Conservation (phyloP, 2,888 invertebrate species). For the Labia minor region DNA sequence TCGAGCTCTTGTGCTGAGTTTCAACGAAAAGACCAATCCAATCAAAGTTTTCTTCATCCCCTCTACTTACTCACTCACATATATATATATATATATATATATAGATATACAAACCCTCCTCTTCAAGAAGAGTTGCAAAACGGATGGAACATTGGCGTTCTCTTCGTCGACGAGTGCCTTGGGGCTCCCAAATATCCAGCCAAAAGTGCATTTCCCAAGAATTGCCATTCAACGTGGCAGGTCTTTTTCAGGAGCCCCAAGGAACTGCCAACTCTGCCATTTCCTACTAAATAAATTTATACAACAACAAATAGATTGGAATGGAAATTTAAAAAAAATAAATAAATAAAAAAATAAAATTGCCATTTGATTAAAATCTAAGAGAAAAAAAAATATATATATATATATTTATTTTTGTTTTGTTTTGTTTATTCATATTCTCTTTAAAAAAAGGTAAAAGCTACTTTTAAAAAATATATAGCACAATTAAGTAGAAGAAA, state of each 20-base stretch:
- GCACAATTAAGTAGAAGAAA: too few relatives aligned
- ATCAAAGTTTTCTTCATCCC: constrained; percentile 1
- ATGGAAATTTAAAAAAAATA: too few relatives aligned
- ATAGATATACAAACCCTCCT: neutral
- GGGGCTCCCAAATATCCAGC: neutral
- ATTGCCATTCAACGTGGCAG: neutral
- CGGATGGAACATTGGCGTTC: neutral
- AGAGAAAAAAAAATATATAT: too few relatives aligned
- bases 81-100: too few relatives aligned
- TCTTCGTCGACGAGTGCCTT: neutral
- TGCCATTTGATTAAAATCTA: too few relatives aligned
- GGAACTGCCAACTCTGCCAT: neutral
- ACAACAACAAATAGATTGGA: too few relatives aligned
- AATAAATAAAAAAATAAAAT: too few relatives aligned
- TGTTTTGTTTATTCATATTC: too few relatives aligned
- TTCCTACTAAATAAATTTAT: neutral
- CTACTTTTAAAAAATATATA: too few relatives aligned
- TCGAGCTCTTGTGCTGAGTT: neutral
- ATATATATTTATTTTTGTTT: too few relatives aligned
- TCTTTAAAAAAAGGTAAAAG: too few relatives aligned
- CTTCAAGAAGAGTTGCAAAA: neutral
- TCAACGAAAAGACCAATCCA: neutral
- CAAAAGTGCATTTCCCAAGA: neutral
- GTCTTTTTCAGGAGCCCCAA: neutral
- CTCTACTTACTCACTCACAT: neutral